These are phyloP conservation scores for Agapornis canus DNA, from an alignment of 2,797 vertebrate genomes.

Conservation along the genomic window DNA sequence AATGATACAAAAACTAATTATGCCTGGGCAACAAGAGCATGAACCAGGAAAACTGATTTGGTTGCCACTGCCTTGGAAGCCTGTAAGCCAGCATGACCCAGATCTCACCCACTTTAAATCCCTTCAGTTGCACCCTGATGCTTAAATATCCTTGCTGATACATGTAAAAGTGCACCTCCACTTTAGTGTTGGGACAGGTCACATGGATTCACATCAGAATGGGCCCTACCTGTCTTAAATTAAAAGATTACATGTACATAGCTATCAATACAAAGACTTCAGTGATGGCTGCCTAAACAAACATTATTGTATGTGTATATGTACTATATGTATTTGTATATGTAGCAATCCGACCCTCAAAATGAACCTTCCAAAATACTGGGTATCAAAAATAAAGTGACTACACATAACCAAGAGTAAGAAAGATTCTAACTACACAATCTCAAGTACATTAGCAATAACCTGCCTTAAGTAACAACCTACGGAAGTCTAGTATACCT, in stretches of 20 bases:
- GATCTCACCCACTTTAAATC: not conserved
- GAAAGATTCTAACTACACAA: not conserved
- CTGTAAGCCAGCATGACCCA: not conserved
- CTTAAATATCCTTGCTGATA: not conserved
- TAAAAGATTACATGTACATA: not conserved
- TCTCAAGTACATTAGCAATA: not conserved
- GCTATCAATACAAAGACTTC: not conserved
- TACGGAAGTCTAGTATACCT: not conserved
- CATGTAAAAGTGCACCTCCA: not conserved
- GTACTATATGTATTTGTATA: accelerated
- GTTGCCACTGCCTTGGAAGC: not conserved
- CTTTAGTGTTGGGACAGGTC: not conserved
- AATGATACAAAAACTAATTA: accelerated
- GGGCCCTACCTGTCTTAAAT: accelerated
- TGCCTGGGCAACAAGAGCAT: not conserved
- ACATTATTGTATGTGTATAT: accelerated
- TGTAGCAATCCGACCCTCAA: not conserved
- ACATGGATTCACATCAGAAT: accelerated
- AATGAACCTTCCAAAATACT: not conserved
- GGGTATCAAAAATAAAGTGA: not conserved
- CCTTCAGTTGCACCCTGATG: not conserved
- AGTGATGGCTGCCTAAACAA: too few species aligned
- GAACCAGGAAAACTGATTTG: not conserved
- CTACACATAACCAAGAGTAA: not conserved
- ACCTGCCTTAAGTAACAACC: not conserved